Evolutionary conservation across 2,113 vertebrate genomes (phyloP).

Genomic region (Zingel zingel): DNA sequence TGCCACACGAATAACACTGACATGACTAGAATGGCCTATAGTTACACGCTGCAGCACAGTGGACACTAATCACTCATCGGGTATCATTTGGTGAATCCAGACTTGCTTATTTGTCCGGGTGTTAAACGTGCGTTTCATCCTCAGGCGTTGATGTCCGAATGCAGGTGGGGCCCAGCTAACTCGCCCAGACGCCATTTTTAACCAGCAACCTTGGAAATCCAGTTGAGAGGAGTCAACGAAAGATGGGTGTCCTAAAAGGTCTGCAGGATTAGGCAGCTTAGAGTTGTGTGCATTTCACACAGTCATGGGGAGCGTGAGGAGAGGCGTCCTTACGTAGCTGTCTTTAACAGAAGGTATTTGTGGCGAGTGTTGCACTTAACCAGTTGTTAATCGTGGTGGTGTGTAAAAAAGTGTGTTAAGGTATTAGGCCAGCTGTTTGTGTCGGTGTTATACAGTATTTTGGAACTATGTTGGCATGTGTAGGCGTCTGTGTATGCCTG

Average conservation of each 20-base stretch:
- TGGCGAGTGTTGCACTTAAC: not conserved
- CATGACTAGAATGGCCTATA: constrained; percentile 52
- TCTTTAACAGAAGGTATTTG: constrained; percentile 7
- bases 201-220: constrained; percentile 55
- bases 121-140: constrained; percentile 53
- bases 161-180: not conserved
- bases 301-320: not conserved
- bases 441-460: not conserved
- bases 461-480: not conserved
- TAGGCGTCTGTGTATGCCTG: not conserved
- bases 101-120: constrained; percentile 58
- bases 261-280: constrained; percentile 37
- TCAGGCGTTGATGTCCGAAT: constrained; percentile 29
- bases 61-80: constrained; percentile 42
- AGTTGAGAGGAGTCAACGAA: constrained; percentile 40
- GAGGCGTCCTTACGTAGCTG: constrained; percentile 7
- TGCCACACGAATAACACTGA: not conserved
- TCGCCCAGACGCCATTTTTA: constrained; percentile 55
- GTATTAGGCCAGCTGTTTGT: constrained; percentile 32
- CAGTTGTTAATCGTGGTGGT: not conserved
- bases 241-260: constrained; percentile 50
- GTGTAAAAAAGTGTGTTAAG: not conserved
- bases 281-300: constrained; percentile 20
- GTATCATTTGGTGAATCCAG: constrained; percentile 46
- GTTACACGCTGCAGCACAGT: constrained; percentile 36